A percentile compares a stretch with the other conserved stretches of the same genome.
Conservation (phyloP, 2,113 vertebrate species). For the Reinhardtius hippoglossoides region DNA sequence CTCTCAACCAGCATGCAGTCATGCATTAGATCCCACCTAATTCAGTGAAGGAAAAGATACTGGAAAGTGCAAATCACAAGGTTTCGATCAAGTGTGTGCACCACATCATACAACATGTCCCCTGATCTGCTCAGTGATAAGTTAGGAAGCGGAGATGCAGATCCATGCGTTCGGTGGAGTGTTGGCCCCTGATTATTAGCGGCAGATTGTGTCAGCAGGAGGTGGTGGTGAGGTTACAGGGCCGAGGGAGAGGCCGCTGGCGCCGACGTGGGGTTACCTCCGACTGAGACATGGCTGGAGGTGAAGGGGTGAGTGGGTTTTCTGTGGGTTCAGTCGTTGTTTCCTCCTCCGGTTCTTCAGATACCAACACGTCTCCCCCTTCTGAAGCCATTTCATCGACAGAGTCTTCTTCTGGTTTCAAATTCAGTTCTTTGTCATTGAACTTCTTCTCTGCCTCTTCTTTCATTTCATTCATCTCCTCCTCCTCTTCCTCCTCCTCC, state of each 20-base stretch:
- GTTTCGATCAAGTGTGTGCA: constrained; percentile 55
- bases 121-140: constrained; percentile 38
- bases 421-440: not conserved
- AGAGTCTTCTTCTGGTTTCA: not conserved
- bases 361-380: not conserved
- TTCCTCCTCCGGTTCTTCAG: not conserved
- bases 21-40: constrained; percentile 52
- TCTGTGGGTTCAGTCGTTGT: constrained; percentile 9
- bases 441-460: not conserved
- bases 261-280: constrained; percentile 56
- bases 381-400: not conserved
- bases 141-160: constrained; percentile 22
- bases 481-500: not conserved
- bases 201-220: constrained; percentile 33
- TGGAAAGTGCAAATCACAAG: constrained; percentile 63
- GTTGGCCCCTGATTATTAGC: constrained; percentile 37
- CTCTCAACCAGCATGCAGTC: constrained; percentile 57
- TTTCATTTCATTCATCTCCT: not conserved
- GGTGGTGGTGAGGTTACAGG: constrained; percentile 31
- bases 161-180: constrained; percentile 24
- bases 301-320: not conserved
- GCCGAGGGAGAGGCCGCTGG: constrained; percentile 6
- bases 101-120: constrained; percentile 14
- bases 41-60: constrained; percentile 44
- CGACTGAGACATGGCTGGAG: constrained; percentile 15